Evolutionary conservation across 23 tunicate species (phyloP), one percentile per base, ranked within the genome.

Genomic region (Phallusia fumigata): DNA sequence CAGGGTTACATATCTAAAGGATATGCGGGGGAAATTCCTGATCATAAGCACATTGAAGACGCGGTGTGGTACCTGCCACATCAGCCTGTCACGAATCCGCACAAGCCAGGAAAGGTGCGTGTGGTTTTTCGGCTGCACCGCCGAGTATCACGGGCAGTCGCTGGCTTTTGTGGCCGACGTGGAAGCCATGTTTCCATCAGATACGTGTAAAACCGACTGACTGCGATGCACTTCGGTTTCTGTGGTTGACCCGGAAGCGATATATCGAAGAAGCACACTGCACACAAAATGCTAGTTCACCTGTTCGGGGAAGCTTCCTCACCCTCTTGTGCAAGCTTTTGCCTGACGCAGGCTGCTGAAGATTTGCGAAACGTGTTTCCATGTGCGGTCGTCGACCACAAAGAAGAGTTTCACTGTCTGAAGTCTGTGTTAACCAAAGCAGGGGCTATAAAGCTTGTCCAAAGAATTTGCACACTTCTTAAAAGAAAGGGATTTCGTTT

Each of bases 391-490:
- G 76, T 72, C 32, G 32, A 72, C 76, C 15, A 21, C 19, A 13
- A 72, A 15, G 76, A 30, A 72, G 76, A 72, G 19, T 31, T 72
- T 72, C 76, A 72, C 33, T 72, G 76, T 72, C 33, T 72, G 19
- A 72, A 72, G 76, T 30, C 76, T 30, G 76, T 72, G 32, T 21
- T 13, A 13, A 72, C 76, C 33, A 13, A 28, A 30, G 33, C 76
- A 19, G 76, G 15, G 15, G 76, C 76, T 15, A 18, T 51, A 13
- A 15, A 51, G 58, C 18, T 51, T 15, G 58, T 51, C 58, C 18
- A 51, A 51, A 18, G 58, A 13, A 51, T 51, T 51, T 51, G 58
- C 18, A 18, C 58, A 51, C 58, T 51, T 51, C n/a, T n/a, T n/a
- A n/a, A n/a, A n/a, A n/a, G n/a, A n/a, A n/a, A n/a, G n/a, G n/a